Evolutionary conservation across 1,140 invertebrate species (phyloP), one percentile per base, ranked within the genome.

Genomic region (Drosophila bocqueti): DNA sequence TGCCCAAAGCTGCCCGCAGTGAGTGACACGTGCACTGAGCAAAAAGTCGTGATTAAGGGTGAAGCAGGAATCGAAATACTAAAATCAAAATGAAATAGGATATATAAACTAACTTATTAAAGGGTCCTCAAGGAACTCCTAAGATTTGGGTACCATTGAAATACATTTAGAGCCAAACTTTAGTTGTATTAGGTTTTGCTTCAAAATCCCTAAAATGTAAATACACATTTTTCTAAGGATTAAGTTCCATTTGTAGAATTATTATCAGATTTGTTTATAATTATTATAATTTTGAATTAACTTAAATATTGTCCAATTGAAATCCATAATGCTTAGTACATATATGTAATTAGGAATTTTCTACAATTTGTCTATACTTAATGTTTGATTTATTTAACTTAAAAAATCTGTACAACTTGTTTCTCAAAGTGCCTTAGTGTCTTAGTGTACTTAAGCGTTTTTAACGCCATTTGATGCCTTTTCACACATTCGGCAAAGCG

Each of bases 401-500:
- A 6, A 6, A 29, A 29, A 29, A 29, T 29, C 5, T 29, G 6
- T 29, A 29, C 29, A 29, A 29, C 7, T 29, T 29, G 7, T 29
- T 29, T 29, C 29, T 29, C 11, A 16, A 15, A 62, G 73, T 63
- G 62, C 13, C 36, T 50, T 43, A 52, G 59, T 71, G 64, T 62
- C 46, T 67, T 72, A 46, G 59, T 89, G 78, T 87, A 81, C 85
- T 89, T 89, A 89, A 89, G 74, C 78, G 81, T 89, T 89, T 89
- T 89, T 89, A 89, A 89, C 85, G 85, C 85, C 85, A 89, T 90
- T 89, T 89, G 85, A 89, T 89, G 85, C 85, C 85, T 89, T 89
- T 89, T 89, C 85, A 89, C 85, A 89, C 85, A 89, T 89, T 80
- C 62, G 57, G 58, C 71, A 78, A 78, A 68, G 76, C 84, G 76